Evolutionary conservation across 2,113 vertebrate species (phyloP).

Genomic region (Bubo blakistoni): DNA sequence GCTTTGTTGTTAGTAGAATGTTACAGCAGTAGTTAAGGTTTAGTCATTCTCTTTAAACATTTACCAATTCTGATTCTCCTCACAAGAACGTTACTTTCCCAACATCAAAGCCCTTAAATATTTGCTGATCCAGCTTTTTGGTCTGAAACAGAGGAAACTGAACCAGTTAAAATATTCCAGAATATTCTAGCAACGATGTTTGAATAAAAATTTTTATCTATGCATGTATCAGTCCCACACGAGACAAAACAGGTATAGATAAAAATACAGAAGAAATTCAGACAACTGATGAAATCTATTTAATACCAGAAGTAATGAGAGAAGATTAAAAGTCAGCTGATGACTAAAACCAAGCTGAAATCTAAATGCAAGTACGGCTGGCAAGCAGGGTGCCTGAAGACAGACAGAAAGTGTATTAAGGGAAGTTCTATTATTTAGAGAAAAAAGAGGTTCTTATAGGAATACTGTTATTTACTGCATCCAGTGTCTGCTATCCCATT

Average conservation of each 20-base stretch:
- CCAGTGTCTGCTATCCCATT: not conserved
- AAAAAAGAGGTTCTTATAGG: not conserved
- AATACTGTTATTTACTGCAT: not conserved
- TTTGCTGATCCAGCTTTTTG: not conserved
- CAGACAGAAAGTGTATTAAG: not conserved
- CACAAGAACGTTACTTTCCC: not conserved
- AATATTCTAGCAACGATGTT: not conserved
- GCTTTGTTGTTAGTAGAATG: not conserved
- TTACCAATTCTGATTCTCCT: not conserved
- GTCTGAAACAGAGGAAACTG: not conserved
- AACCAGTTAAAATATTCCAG: not conserved
- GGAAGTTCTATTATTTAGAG: not conserved
- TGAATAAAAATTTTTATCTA: not conserved
- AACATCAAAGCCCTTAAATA: not conserved
- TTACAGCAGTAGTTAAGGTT: not conserved
- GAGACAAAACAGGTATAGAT: not conserved
- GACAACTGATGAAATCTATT: not conserved
- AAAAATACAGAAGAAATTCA: not conserved
- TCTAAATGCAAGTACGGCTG: not conserved
- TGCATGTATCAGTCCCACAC: not conserved
- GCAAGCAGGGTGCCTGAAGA: not conserved
- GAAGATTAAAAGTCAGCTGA: not conserved
- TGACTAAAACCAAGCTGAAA: not conserved
- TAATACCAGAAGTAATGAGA: not conserved
- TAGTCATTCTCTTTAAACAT: not conserved